Conservation (phyloP, 2,113 vertebrate genomes). For the Hydrochoerus hydrochaeris region DNA sequence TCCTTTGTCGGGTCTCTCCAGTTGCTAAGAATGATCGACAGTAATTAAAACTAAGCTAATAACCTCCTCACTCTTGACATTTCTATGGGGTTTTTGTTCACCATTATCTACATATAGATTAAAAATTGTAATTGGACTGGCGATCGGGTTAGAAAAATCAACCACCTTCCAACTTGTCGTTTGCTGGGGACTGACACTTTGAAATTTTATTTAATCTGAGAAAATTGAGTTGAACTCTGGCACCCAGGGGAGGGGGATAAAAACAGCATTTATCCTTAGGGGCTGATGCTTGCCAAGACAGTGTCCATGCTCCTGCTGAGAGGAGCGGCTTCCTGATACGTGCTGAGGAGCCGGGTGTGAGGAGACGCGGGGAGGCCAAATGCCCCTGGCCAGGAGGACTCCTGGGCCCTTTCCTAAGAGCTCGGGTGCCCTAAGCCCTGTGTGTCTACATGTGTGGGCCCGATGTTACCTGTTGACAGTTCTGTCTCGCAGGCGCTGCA, state of each 20-base stretch:
- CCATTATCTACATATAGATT: conserved; percentile 99
- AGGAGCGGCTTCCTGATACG: not conserved
- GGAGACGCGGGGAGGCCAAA: not conserved
- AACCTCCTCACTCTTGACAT: conserved; percentile 97
- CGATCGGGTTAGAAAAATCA: conserved; percentile 94
- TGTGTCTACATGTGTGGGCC: fast-evolving
- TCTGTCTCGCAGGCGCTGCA: not conserved
- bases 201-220: conserved; percentile 94
- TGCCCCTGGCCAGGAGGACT: not conserved
- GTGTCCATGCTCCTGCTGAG: not conserved
- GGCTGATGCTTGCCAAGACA: conserved; percentile 69
- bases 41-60: conserved; percentile 99
- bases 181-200: conserved; percentile 92
- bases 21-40: conserved; percentile 93
- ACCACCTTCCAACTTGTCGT: conserved; percentile 88
- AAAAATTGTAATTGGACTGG: conserved; percentile 96
- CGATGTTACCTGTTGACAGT: fast-evolving
- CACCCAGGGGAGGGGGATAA: conserved; percentile 86
- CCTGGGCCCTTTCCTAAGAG: not conserved
- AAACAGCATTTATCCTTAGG: conserved; percentile 79
- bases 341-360: too few relatives aligned
- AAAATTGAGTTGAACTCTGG: conserved; percentile 94
- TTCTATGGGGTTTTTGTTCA: conserved; percentile 95
- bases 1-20: conserved; percentile 85
- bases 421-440: too few relatives aligned